Evolutionary conservation across 2,797 vertebrate genomes (phyloP), one percentile per base, ranked within the genome.

Genomic region (Poecile montanus): DNA sequence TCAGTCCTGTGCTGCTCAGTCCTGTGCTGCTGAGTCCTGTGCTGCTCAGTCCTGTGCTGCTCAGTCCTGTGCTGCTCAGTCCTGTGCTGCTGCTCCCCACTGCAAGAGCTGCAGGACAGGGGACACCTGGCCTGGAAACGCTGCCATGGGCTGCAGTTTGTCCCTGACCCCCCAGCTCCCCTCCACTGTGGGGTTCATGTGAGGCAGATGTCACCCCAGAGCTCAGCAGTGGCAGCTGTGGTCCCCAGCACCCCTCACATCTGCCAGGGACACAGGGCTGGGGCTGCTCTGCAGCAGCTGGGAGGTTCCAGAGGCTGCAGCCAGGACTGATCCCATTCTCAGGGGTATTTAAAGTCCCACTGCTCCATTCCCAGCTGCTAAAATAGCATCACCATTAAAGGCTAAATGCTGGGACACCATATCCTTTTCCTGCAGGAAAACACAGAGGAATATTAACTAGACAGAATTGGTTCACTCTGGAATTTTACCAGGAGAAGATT

Each of bases 301-400:
- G n/a, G 40, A 63, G 29, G 21, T 27, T 29, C 87, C n/a, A 36
- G 2, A 67, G 44, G 32, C 0, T 3, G n/a, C n/a, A 66, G 21
- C 11, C 65, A 51, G 66, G 44, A 6, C 40, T 30, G 30, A 53
- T 26, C 62, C 61, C 29, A 6, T 40, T 40, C 75, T 32, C 32
- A 32, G 34, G 75, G 72, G 40, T 45, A 26, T 85, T 74, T 67
- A 23, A 71, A 77, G 36, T 11, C 36, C 75, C n/a, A 3, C n/a
- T 75, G 19, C 34, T 85, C 56, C 45, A 50, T 13, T 17, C 58
- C 61, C 77, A 86, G 93, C 67, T 90, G 57, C 71, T 76, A 80
- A 95, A 91, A 94, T 63, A 96, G 88, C 85, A 91, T 57, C 80
- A 74, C 80, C 54, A 57, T 61, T 76, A 74, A 92, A 86, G 26